Conservation (phyloP, 2,113 vertebrate species). For the Syrmaticus mikado region DNA sequence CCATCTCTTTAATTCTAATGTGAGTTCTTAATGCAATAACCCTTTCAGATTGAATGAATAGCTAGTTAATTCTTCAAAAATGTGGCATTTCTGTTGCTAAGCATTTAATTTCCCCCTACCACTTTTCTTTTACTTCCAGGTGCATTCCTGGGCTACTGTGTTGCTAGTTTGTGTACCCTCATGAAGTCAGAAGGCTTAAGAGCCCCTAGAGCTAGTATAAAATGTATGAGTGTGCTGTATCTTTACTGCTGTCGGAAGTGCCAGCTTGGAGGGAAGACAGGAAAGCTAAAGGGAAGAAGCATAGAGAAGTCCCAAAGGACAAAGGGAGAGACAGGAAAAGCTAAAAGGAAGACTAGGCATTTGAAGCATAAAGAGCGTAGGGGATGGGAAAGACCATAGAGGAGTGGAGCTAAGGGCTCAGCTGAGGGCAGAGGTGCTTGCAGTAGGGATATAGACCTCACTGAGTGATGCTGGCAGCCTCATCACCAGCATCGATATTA, state of each 20-base stretch:
- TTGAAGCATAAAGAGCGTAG: neutral
- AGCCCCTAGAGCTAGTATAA: slow-evolving; percentile 61
- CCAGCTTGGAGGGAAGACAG: neutral
- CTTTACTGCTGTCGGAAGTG: slow-evolving; percentile 41
- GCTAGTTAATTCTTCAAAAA: slow-evolving; percentile 69
- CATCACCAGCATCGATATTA: fast-evolving
- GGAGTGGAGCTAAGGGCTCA: neutral
- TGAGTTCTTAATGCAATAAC: slow-evolving; percentile 70
- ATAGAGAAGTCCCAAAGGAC: slow-evolving; percentile 15
- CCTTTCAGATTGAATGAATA: slow-evolving; percentile 67
- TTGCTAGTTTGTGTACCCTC: slow-evolving; percentile 45
- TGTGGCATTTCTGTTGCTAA: slow-evolving; percentile 64
- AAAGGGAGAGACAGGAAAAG: neutral
- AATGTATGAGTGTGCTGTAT: slow-evolving; percentile 13
- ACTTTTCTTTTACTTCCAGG: slow-evolving; percentile 39
- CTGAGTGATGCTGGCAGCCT: neutral
- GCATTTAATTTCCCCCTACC: slow-evolving; percentile 17
- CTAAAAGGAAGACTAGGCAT: neutral
- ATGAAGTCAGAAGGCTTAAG: slow-evolving; percentile 64
- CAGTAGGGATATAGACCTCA: neutral
- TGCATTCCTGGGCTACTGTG: slow-evolving; percentile 11
- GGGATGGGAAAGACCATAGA: neutral
- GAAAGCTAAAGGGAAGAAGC: slow-evolving; percentile 30
- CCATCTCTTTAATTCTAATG: slow-evolving; percentile 56
- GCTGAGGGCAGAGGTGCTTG: neutral